These are phyloP conservation scores for Zaprionus vittiger DNA, from an alignment of 1,140 invertebrate genomes.

Conservation along the genomic window DNA sequence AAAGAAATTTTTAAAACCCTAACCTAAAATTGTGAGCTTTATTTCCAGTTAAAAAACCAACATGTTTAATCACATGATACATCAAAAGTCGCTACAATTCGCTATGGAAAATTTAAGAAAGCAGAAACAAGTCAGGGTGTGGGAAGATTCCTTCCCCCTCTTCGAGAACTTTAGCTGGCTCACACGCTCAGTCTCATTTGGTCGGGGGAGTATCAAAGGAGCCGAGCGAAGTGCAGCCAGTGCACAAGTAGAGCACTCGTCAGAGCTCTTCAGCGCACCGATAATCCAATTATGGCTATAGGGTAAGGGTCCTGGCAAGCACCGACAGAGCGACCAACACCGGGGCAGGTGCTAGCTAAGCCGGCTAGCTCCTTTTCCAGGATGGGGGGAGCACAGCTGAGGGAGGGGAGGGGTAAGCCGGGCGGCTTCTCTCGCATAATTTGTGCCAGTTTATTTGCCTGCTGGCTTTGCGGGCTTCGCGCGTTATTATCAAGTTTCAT, in stretches of 20 bases:
- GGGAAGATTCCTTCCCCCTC: not conserved
- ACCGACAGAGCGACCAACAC: not conserved
- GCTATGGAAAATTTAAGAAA: conserved; percentile 24
- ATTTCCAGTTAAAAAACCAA: not conserved
- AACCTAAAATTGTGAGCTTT: not conserved
- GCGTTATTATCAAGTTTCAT: conserved; percentile 73
- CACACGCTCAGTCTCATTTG: conserved; percentile 36
- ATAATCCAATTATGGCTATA: conserved; percentile 74
- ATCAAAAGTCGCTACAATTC: conserved; percentile 4
- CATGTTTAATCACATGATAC: not conserved
- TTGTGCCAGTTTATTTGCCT: conserved; percentile 69
- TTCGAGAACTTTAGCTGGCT: conserved; percentile 18
- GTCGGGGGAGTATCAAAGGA: conserved; percentile 19
- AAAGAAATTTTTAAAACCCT: not conserved
- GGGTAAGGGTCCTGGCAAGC: conserved; percentile 45
- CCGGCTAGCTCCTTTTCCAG: conserved; percentile 6
- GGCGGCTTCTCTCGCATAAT: conserved; percentile 62
- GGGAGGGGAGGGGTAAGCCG: conserved; percentile 1
- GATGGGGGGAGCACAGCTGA: not conserved
- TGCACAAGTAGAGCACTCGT: conserved; percentile 60
- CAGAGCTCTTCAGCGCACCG: conserved; percentile 66
- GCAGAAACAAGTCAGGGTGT: conserved; percentile 10
- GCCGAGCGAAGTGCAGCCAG: conserved; percentile 35
- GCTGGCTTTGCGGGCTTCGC: conserved; percentile 42
- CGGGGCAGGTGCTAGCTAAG: conserved; percentile 5